Conservation (phyloP, 2,113 vertebrate species). For the Antigone vipio region DNA sequence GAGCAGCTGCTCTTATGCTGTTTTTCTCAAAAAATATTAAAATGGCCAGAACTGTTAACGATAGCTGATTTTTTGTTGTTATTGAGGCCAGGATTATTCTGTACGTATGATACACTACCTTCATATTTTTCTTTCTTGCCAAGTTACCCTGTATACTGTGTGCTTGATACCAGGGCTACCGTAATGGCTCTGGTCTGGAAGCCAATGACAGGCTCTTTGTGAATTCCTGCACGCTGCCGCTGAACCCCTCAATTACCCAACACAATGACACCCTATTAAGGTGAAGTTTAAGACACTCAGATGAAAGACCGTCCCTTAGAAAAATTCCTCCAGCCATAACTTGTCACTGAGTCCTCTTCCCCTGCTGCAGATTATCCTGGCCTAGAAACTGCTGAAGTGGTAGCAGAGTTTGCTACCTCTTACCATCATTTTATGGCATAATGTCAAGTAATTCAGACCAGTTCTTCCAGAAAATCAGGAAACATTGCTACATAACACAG, state of each 20-base stretch:
- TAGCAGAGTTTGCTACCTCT: background rate
- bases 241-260: background rate
- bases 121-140: background rate
- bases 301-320: background rate
- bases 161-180: background rate
- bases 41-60: background rate
- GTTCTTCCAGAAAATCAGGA: background rate
- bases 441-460: background rate
- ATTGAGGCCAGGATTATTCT: background rate
- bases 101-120: background rate
- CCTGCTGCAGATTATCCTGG: background rate
- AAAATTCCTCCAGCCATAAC: background rate
- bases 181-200: background rate
- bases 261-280: fast-evolving
- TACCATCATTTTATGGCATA: background rate
- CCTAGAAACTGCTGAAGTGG: background rate
- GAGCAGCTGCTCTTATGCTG: background rate
- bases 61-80: background rate
- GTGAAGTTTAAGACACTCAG: background rate
- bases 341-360: background rate
- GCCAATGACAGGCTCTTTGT: background rate
- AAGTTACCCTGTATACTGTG: background rate
- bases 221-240: background rate
- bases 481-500: fast-evolving
- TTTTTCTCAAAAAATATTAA: background rate